A percentile compares a stretch with the other conserved stretches of the same genome.
Conservation (phyloP, 2,113 vertebrate species). For the Campylorhamphus procurvoides region DNA sequence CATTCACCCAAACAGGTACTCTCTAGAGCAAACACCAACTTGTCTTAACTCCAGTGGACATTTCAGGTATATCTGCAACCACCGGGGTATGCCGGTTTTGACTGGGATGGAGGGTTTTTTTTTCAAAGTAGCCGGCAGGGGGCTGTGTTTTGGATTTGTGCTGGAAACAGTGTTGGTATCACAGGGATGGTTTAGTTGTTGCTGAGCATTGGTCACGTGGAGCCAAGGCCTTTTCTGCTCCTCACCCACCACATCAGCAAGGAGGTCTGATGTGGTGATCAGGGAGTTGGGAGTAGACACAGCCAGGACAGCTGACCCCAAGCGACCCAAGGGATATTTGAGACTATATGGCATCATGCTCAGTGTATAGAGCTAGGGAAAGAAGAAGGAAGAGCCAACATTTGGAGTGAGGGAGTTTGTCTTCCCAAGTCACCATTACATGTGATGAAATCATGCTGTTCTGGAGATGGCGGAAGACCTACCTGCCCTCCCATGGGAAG, state of each 20-base stretch:
- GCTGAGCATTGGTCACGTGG: neutral
- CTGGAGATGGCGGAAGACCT: neutral
- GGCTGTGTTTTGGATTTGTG: neutral
- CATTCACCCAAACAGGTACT: neutral
- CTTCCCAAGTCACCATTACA: neutral
- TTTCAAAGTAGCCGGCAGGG: neutral
- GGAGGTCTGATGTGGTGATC: neutral
- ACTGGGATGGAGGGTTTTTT: neutral
- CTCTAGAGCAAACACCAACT: neutral
- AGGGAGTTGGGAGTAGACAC: neutral
- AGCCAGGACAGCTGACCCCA: neutral
- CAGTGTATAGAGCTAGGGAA: neutral
- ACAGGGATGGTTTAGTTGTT: neutral
- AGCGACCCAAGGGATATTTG: neutral
- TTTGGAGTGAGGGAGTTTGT: neutral
- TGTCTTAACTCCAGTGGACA: neutral
- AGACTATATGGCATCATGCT: neutral
- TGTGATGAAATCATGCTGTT: neutral
- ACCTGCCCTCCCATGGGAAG: accelerated
- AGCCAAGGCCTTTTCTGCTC: neutral
- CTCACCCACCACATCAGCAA: neutral
- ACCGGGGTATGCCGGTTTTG: neutral
- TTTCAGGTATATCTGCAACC: neutral
- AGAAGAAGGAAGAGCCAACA: neutral
- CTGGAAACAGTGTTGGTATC: neutral